Base-by-base conservation (phyloP, 2,113 vertebrate species). In the Salminus brasiliensis region DNA sequence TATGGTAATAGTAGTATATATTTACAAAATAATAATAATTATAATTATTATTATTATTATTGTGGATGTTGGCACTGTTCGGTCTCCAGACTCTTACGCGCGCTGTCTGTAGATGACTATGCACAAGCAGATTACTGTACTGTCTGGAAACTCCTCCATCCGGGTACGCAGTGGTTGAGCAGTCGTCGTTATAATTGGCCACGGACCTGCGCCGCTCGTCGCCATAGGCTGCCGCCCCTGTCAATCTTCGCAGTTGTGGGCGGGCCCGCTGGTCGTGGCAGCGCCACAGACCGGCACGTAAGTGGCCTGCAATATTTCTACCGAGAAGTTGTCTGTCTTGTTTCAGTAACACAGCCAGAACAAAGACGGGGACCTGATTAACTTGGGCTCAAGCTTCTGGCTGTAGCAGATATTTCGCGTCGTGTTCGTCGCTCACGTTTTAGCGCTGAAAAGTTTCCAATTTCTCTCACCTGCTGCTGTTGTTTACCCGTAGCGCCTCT, bases 241-340 rank as follows among this genome's bases (percentile, higher is more conserved):
- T 85, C 86, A 83, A n/a, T 85, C 74, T 34, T 8, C 15, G 12
- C 16, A 1, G 15, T 5, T 4, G 32, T 32, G 23, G 76, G 71
- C 49, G 75, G 23, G 69, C 45, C 43, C 55, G 49, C 77, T 66
- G 72, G 86, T 90, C 89, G 91, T 92, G 91, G 91, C 88, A 85
- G 7, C 81, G 76, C 84, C 2, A 68, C 74, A 79, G 81, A n/a
- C 29, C 16, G 15, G 85, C 89, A 92, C 88, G 89, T 90, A 49
- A 2, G 52, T 71, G 3, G 1, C 39, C 47, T 62, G 67, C 71
- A 66, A 45, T 47, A 13, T 70, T 43, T 23, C 21, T 21, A 16
- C 30, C 29, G 27, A 70, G 74, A 52, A 36, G 47, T 62, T 70
- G 79, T 18, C 32, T 16, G 25, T 63, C 16, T 39, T 21, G 76